Evolutionary conservation across 2,797 vertebrate genomes (phyloP).

Genomic region (Coregonus sp.): DNA sequence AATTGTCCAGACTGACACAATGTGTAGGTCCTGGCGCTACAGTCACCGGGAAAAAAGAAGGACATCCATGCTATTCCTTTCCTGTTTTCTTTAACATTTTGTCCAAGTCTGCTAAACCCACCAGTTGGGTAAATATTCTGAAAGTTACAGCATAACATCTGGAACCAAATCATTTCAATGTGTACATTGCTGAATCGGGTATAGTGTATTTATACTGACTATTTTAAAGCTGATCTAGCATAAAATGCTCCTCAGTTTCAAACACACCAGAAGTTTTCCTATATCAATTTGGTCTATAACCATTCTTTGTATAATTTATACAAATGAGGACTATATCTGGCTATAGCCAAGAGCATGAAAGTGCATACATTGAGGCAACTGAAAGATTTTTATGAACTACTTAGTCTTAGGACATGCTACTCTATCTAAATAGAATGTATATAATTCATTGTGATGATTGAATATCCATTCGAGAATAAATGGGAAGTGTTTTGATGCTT

Average conservation of each 20-base stretch:
- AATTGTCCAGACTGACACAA: constrained; percentile 66
- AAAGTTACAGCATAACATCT: no score
- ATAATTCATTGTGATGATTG: no score
- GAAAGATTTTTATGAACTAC: neutral
- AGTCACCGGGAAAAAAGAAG: constrained; percentile 42
- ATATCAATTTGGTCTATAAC: neutral
- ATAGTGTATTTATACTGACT: constrained; percentile 33
- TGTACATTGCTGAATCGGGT: constrained; percentile 14
- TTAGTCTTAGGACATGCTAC: neutral
- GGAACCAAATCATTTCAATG: no score
- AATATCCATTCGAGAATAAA: neutral
- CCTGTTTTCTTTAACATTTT: constrained; percentile 49
- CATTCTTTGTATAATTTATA: neutral
- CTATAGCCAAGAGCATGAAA: neutral
- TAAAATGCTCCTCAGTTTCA: neutral
- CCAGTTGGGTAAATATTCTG: no score
- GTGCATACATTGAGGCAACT: neutral
- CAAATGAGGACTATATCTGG: neutral
- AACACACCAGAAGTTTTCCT: neutral
- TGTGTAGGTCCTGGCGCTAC: constrained; percentile 38
- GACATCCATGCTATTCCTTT: constrained; percentile 44
- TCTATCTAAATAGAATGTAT: neutral
- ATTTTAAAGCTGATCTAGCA: neutral
- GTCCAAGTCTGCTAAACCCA: neutral
- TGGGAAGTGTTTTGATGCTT: neutral